Percentiles rank a stretch among this genome's conserved stretches.
Conservation (phyloP, 2,888 invertebrate species). For the Apomyelois bistriatella region DNA sequence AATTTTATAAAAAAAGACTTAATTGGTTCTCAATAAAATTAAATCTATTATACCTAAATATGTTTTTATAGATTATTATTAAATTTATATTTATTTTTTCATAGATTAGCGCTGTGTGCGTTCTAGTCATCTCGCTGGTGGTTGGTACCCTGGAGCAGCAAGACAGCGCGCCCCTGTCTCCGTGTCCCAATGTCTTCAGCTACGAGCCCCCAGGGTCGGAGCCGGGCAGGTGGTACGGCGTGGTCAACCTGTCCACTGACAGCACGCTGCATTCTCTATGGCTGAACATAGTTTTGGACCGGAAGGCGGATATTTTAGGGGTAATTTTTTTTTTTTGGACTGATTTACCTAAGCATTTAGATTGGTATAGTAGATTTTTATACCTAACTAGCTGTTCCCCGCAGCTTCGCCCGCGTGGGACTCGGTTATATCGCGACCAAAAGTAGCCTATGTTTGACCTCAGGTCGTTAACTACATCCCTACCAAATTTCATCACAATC, state of each 20-base stretch:
- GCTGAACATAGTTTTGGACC: conserved; percentile 79
- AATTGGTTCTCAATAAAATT: too few species aligned
- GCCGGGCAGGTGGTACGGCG: conserved; percentile 81
- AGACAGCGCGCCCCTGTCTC: conserved; percentile 54
- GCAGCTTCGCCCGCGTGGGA: too few species aligned
- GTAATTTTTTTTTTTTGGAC: conserved; percentile 51
- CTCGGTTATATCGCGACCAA: too few species aligned
- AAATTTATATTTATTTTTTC: conserved; percentile 3
- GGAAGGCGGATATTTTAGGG: conserved; percentile 80
- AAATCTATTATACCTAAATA: too few species aligned
- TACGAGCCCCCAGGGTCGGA: conserved; percentile 78
- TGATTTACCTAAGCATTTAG: neutral
- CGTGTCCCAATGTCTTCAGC: conserved; percentile 81
- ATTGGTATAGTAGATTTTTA: too few species aligned
- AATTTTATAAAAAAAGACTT: too few species aligned
- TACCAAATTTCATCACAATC: too few species aligned
- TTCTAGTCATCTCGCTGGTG: conserved; percentile 42
- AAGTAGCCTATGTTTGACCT: too few species aligned
- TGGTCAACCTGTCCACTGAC: conserved; percentile 76
- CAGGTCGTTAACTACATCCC: too few species aligned
- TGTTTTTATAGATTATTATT: too few species aligned
- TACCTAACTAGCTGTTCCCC: too few species aligned
- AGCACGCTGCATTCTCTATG: conserved; percentile 81
- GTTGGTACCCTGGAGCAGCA: conserved; percentile 37
- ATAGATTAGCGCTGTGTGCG: conserved; percentile 38